These are phyloP conservation scores for Epinotia demarniana DNA, from an alignment of 2,888 invertebrate genomes.

Conservation along the genomic window DNA sequence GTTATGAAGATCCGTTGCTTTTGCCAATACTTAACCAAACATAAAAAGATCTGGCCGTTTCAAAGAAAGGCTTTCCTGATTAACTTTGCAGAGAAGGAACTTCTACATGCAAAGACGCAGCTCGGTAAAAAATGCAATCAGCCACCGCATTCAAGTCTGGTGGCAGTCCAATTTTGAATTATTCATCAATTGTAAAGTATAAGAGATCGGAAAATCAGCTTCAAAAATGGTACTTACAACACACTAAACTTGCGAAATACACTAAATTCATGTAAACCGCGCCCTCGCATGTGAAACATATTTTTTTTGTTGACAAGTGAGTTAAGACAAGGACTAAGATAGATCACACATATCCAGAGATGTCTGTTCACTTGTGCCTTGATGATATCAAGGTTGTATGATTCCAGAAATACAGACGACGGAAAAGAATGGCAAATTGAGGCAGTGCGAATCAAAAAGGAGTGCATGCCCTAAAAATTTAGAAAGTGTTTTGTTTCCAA, in stretches of 20 bases:
- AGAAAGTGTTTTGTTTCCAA: constrained; percentile 2
- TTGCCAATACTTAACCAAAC: background rate
- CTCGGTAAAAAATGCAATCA: constrained; percentile 55
- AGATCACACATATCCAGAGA: too few species aligned
- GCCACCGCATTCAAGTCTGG: constrained; percentile 56
- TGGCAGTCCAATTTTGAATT: constrained; percentile 55
- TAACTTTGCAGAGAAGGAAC: constrained; percentile 40
- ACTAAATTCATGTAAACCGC: background rate
- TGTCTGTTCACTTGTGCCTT: too few species aligned
- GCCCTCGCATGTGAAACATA: too few species aligned
- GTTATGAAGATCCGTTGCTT: background rate
- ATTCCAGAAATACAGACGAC: too few species aligned
- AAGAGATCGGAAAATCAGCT: constrained; percentile 21
- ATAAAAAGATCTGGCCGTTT: constrained; percentile 20
- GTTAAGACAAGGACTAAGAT: too few species aligned
- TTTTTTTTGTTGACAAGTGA: too few species aligned
- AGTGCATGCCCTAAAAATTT: background rate
- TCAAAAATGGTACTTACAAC: background rate
- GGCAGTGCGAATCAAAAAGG: too few species aligned
- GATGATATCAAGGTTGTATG: too few species aligned
- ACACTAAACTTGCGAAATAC: background rate
- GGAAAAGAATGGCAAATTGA: too few species aligned
- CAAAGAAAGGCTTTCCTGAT: constrained; percentile 36
- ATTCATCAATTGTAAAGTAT: constrained; percentile 53
- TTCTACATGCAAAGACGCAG: constrained; percentile 49